A percentile compares a stretch with the other conserved stretches of the same genome.
phyloP scores from a whole-genome alignment of 2,113 vertebrate genomes.

The Sylvilagus bachmani region DNA sequence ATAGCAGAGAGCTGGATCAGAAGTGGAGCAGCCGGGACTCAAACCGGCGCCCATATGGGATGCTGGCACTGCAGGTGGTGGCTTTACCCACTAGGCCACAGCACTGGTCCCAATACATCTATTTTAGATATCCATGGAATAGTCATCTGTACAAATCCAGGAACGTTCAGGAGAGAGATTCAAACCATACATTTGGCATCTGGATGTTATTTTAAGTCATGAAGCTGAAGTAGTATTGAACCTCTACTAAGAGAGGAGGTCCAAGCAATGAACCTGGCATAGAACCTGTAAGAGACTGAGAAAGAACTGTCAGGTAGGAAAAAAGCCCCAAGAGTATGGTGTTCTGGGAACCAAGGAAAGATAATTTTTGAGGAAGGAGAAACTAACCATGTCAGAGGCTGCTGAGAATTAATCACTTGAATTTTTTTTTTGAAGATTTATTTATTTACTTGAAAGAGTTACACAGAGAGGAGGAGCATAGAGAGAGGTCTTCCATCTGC shows the following conservation, averaged over 20 bases:
- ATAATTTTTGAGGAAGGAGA: background rate
- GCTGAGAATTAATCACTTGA: no score
- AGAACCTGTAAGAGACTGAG: background rate
- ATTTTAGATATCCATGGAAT: background rate
- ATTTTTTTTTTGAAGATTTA: no score
- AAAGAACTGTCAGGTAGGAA: background rate
- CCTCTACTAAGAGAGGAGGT: background rate
- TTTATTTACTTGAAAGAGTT: no score
- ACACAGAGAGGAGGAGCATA: no score
- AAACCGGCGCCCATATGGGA: no score
- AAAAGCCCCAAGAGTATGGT: background rate
- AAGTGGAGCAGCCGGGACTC: no score
- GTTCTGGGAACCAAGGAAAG: background rate
- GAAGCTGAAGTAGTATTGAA: background rate
- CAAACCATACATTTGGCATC: background rate
- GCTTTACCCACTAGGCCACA: no score
- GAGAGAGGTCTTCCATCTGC: no score
- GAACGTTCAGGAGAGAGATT: background rate
- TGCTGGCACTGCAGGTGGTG: no score
- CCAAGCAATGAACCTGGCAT: background rate
- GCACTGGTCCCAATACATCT: background rate
- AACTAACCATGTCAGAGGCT: background rate
- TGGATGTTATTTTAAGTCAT: background rate
- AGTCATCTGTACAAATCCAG: background rate
- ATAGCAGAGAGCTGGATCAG: no score